These are phyloP conservation scores for Anser brachyrhynchus DNA, from an alignment of 2,113 vertebrate genomes.

Conservation along the genomic window DNA sequence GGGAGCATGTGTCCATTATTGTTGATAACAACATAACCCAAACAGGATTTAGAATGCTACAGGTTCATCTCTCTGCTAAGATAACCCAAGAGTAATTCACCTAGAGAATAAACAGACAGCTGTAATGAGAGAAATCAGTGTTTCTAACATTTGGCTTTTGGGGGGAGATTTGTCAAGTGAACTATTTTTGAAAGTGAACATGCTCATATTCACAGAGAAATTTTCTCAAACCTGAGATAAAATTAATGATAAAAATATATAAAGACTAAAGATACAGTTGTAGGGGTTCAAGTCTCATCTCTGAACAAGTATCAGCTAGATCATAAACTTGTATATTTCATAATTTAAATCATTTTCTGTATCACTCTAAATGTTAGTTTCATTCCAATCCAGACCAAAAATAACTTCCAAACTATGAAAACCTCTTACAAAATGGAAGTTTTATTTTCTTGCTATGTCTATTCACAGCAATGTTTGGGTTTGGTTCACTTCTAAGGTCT, in stretches of 20 bases:
- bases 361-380: not conserved
- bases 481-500: not conserved
- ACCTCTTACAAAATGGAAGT: not conserved
- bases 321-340: not conserved
- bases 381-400: not conserved
- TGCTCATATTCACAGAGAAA: not conserved
- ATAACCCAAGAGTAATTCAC: not conserved
- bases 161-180: not conserved
- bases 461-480: accelerated
- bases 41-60: not conserved
- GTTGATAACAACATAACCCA: not conserved
- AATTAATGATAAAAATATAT: not conserved
- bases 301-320: not conserved
- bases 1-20: not conserved
- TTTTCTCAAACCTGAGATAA: not conserved
- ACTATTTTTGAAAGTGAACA: not conserved
- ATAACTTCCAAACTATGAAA: not conserved
- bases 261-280: not conserved
- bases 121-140: not conserved
- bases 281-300: not conserved
- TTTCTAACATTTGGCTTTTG: not conserved
- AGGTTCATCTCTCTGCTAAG: not conserved
- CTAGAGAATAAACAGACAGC: not conserved
- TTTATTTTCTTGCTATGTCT: not conserved
- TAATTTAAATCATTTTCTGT: not conserved